phyloP scores from a whole-genome alignment of 2,888 invertebrate species.

The Amiota minor region DNA sequence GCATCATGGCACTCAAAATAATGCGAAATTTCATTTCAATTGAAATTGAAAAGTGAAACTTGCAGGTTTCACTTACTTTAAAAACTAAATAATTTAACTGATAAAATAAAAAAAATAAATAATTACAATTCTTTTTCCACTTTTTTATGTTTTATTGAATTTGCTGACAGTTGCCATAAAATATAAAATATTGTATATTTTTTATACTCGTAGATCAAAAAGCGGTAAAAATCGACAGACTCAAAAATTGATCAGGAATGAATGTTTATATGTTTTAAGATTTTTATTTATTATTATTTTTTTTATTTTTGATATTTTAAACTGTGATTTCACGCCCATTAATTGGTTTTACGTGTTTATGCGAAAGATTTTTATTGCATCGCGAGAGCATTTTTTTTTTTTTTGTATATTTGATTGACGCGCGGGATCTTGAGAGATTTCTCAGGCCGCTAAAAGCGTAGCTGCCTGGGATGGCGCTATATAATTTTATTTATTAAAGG shows the following conservation, averaged over 20 bases:
- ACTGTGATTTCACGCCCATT: conserved; percentile 57
- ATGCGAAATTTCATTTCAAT: no score
- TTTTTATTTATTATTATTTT: conserved; percentile 37
- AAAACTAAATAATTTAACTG: not conserved
- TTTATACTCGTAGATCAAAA: no score
- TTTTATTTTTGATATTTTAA: conserved; percentile 46
- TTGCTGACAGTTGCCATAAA: conserved; percentile 63
- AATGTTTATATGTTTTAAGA: not conserved
- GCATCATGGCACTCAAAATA: no score
- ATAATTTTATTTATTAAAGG: conserved; percentile 28
- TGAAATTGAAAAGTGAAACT: conserved; percentile 63
- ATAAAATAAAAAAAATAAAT: not conserved
- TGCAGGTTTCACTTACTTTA: conserved; percentile 22
- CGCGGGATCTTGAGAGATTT: not conserved
- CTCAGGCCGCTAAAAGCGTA: not conserved
- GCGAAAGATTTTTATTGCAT: conserved; percentile 57
- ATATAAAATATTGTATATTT: conserved; percentile 51
- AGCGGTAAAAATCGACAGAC: not conserved
- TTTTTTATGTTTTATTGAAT: conserved; percentile 47
- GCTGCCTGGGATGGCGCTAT: conserved; percentile 17
- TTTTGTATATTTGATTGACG: conserved; percentile 31
- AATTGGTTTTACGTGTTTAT: conserved; percentile 65
- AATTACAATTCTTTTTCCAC: not conserved
- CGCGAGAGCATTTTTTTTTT: conserved; percentile 27
- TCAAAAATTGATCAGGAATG: not conserved